Base-by-base conservation (phyloP, 1,140 invertebrate genomes). In the Lordiphosa stackelbergi region DNA sequence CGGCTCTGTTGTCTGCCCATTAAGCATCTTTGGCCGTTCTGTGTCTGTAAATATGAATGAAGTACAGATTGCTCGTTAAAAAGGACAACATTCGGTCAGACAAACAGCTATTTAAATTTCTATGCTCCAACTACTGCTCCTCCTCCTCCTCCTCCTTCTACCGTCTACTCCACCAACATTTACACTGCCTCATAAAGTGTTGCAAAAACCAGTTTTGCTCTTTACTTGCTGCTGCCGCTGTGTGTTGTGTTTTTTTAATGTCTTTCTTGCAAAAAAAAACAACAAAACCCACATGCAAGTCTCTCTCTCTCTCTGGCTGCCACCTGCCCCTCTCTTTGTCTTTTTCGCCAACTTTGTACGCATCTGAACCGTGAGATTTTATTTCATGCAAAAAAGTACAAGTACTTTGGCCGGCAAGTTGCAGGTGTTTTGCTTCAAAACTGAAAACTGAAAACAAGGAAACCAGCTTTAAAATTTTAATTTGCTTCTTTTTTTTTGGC, bases 361-460 rank as follows among this genome's bases (percentile, higher is more conserved):
- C 77, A 83, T 83, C 77, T 83, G 77, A 83, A 83, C 78, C 77
- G 77, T 83, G 77, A 83, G 77, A 83, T 83, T 83, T 83, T 83
- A 73, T 83, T 83, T 83, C 77, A 83, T 83, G 77, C 77, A 61
- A 58, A 75, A 79, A 83, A 83, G 77, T 77, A 83, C 72, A 83
- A 83, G 77, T 83, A 81, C 77, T 72, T 31, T 69, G 69, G 47
- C 34, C 41, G 51, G 19, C 61, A 55, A 72, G 55, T 63, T 83
- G 77, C 77, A 81, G 77, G 77, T 81, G 77, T 81, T 81, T 81
- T 69, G 73, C 53, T 61, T 48, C 36, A 66, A 45, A 43, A 61
- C 31, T 28, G 54, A 49, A 66, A 35, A 28, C 24, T 28, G 24
- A 52, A 42, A 66, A 69, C 66, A 68, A 63, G 75, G 75, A 79